Base-by-base conservation (phyloP, 2,888 invertebrate species). In the Acanthosepion pharaonis region DNA sequence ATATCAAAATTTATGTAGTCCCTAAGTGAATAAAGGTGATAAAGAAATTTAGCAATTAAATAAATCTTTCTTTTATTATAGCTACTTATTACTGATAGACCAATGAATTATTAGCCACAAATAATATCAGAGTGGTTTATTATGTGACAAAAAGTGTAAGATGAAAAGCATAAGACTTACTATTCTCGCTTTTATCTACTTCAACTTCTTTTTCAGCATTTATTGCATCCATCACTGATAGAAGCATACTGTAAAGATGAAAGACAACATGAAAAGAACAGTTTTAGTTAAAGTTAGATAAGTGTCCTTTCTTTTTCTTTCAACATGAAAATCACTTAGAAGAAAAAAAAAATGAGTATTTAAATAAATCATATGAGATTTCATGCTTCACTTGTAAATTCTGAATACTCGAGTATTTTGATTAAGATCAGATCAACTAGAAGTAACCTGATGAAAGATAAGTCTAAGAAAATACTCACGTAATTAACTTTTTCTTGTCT, bases 401-500 rank as follows among this genome's bases (percentile, higher is more conserved):
- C 28, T 64, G 25, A 28, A 64, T 64, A 64, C 20, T 28, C 42
- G 2, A 42, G 42, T 2, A 42, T 42, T 42, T 42, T 42, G 42
- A 42, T 42, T 42, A 42, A 42, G 42, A 42, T 42, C 42, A 42
- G 42, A 42, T 42, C 42, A 42, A 42, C 42, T 42, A 42, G 42
- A 42, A 42, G 2, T 42, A 42, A 42, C 3, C 42, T 42, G 42
- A 42, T 42, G 28, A 64, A 6, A 64, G 25, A 25, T 25, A 64
- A 64, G 25, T 5, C 20, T n/a, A n/a, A n/a, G 5, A 93, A 53
- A 92, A 92, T 91, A 92, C 94, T 94, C 94, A 97, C 96, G 96
- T 96, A 91, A 97, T 96, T 96, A 97, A 96, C 94, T 96, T 96
- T 95, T 97, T 97, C 95, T 97, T 97, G 98, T 98, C 97, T 98